phyloP scores from a whole-genome alignment of 2,888 invertebrate genomes.

The Tenodera sinensis region DNA sequence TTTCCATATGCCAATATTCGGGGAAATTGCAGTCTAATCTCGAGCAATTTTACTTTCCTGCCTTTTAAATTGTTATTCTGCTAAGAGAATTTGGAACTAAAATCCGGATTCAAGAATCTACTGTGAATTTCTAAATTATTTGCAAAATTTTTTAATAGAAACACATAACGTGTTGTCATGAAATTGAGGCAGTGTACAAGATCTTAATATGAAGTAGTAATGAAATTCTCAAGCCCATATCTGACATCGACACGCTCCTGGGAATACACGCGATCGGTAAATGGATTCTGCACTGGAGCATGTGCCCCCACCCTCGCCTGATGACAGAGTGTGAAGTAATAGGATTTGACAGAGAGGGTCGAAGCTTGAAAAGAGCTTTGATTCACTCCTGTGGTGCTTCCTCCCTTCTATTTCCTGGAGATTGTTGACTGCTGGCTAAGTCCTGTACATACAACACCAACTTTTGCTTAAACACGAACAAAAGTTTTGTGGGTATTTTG shows the following conservation, averaged over 20 bases:
- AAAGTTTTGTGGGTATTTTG: neutral
- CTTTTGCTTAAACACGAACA: neutral
- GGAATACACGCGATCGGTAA: neutral
- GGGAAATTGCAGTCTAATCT: too few species aligned
- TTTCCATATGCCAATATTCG: too few species aligned
- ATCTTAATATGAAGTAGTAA: too few species aligned
- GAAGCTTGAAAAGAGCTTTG: slow-evolving; percentile 25
- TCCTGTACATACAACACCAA: neutral
- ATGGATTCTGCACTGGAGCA: slow-evolving; percentile 1
- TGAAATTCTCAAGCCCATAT: neutral
- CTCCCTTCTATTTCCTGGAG: neutral
- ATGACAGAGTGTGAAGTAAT: slow-evolving; percentile 28
- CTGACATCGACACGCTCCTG: neutral
- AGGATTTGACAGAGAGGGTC: slow-evolving; percentile 27
- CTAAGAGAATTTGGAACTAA: too few species aligned
- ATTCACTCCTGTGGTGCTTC: neutral
- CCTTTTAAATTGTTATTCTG: too few species aligned
- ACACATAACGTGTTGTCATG: too few species aligned
- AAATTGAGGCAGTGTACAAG: too few species aligned
- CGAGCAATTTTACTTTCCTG: too few species aligned
- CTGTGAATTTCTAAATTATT: too few species aligned
- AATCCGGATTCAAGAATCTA: too few species aligned
- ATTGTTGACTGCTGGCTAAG: neutral
- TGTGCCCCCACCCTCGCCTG: neutral
- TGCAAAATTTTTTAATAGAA: too few species aligned